Evolutionary conservation across 2,797 vertebrate genomes (phyloP), one percentile per base, ranked within the genome.

Genomic region (Amblyraja radiata): DNA sequence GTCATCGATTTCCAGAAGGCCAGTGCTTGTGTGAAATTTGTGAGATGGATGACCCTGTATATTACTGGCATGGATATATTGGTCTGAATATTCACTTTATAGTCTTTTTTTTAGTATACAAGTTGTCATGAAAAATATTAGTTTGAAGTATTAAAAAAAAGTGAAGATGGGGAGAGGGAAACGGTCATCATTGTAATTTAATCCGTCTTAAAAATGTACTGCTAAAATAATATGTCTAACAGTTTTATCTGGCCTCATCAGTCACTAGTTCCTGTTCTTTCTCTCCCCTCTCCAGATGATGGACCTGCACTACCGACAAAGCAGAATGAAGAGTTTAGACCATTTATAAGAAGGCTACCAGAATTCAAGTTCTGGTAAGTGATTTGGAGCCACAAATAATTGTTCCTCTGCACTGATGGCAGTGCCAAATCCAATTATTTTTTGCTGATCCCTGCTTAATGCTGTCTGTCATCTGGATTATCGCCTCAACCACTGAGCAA

Each of bases 311-410:
- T 99, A 94, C 99, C 99, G 0, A 99, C 99, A 95, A 99, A 98
- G 95, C 99, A 99, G 96, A 99, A 99, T 0, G 99, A 99, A 95
- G 99, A 99, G 95, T 99, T 99, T 94, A 98, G 98, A 93, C 99
- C 99, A 93, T 99, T 99, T 96, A 99, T 99, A 94, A 97, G 99
- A 95, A 97, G 99, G 96, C 97, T 99, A 94, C 99, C 99, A 93
- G 99, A 99, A 96, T 99, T 99, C 95, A 99, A 99, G 95, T 99
- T 99, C 96, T 99, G 99, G 99, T 99, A 94, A 97, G 98, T 95
- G 71, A 54, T 46, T 61, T 88, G n/a, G 61, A 88, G n/a, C 1
- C 84, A 18, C 16, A 8, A 65, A 32, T 18, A 65, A 88, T 36
- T 8, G 16, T 88, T 21, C 61, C n/a, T 68, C 28, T 32, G 18